Evolutionary conservation across 2,113 vertebrate species (phyloP).

Genomic region (Ciconia boyciana): DNA sequence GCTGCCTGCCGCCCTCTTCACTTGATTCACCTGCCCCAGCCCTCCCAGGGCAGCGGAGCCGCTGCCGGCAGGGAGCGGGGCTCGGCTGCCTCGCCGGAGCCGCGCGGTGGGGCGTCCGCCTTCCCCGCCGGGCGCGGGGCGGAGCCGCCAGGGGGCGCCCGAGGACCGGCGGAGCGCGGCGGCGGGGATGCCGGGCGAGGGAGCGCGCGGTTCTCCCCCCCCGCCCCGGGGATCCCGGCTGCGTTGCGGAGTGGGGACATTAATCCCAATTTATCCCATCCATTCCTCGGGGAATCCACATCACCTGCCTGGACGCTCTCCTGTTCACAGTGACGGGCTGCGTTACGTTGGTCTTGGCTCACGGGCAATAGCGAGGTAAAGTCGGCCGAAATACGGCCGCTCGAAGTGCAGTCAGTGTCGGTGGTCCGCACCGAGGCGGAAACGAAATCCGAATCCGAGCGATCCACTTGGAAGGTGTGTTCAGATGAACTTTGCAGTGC

Average conservation of each 20-base stretch:
- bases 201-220: no score
- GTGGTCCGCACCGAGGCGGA: accelerated
- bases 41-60: neutral
- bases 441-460: accelerated
- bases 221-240: neutral
- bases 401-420: accelerated
- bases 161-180: neutral
- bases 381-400: accelerated
- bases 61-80: neutral
- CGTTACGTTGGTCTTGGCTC: neutral
- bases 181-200: no score
- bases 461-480: accelerated
- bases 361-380: neutral
- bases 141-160: neutral
- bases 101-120: no score
- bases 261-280: neutral
- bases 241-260: accelerated
- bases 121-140: no score
- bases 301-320: neutral
- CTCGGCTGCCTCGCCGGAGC: no score
- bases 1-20: no score
- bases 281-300: accelerated
- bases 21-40: accelerated
- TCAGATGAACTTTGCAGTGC: no score
- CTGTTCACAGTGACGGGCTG: neutral